Conservation (phyloP, 2,888 invertebrate species). For the Tachina grossa region DNA sequence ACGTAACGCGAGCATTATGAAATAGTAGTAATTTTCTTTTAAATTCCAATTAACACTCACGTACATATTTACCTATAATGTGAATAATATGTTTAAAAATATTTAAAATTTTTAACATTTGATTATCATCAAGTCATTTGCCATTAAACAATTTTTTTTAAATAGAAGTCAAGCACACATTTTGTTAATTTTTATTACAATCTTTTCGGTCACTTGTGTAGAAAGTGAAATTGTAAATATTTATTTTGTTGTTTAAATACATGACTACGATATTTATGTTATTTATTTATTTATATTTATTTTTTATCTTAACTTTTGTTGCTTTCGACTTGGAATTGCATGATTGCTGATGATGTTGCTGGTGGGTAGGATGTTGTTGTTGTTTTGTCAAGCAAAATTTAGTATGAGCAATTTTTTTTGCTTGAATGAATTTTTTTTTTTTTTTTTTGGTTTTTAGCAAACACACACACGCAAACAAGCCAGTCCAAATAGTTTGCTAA, state of each 20-base stretch:
- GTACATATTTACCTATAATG: neutral
- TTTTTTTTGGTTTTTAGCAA: conserved; percentile 4
- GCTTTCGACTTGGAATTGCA: conserved; percentile 20
- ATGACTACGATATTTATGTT: neutral
- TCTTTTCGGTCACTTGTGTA: neutral
- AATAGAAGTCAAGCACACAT: neutral
- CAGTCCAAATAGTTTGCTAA: conserved; percentile 20
- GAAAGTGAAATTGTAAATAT: conserved; percentile 60
- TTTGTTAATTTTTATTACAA: neutral
- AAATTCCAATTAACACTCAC: conserved; percentile 18
- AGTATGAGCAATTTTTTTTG: neutral
- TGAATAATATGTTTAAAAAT: neutral
- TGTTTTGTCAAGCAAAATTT: neutral
- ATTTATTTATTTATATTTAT: conserved; percentile 4
- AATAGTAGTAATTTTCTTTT: neutral
- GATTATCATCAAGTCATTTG: neutral
- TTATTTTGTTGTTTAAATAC: conserved; percentile 25
- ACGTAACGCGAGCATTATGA: neutral
- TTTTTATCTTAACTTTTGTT: neutral
- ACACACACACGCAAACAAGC: neutral
- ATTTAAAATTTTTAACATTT: neutral
- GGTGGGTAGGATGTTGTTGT: neutral
- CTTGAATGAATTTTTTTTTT: neutral
- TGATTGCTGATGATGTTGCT: conserved; percentile 6
- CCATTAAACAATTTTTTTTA: neutral